These are phyloP conservation scores for Lypha dubia DNA, from an alignment of 2,888 invertebrate species.

Conservation along the genomic window DNA sequence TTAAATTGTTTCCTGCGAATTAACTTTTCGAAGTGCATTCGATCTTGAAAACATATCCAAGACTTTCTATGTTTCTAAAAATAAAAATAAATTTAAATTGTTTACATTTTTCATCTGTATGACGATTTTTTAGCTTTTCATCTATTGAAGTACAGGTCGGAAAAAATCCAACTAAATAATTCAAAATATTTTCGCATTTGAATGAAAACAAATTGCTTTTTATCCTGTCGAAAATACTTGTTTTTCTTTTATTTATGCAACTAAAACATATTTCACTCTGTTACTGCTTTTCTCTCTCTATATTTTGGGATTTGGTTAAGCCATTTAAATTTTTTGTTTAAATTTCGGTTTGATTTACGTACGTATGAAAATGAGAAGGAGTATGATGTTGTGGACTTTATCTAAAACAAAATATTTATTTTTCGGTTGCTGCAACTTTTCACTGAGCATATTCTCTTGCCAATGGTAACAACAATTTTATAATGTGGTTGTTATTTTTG, in stretches of 20 bases:
- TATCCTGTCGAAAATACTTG: constrained; percentile 26
- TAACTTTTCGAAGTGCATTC: too few relatives aligned
- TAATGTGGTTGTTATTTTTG: constrained; percentile 65
- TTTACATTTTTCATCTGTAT: background rate
- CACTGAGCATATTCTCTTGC: background rate
- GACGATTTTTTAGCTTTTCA: constrained; percentile 20
- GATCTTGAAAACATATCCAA: too few relatives aligned
- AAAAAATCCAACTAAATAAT: constrained; percentile 69
- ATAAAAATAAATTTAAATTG: background rate
- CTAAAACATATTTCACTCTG: background rate
- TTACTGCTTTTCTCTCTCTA: background rate
- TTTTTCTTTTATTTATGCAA: background rate
- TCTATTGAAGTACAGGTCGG: constrained; percentile 1
- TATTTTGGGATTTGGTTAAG: constrained; percentile 25
- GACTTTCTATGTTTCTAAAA: too few relatives aligned
- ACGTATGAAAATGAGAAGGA: too few relatives aligned
- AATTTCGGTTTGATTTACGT: constrained; percentile 9
- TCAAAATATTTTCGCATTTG: constrained; percentile 67
- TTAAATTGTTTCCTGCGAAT: too few relatives aligned
- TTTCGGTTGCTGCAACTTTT: constrained; percentile 34
- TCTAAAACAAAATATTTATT: constrained; percentile 33
- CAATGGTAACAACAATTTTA: constrained; percentile 46
- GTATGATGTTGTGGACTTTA: constrained; percentile 1
- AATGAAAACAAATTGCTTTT: constrained; percentile 73
- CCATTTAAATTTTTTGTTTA: constrained; percentile 22